A percentile compares a stretch with the other conserved stretches of the same genome.
phyloP scores from a whole-genome alignment of 2,113 vertebrate genomes.

The Callocephalon fimbriatum region DNA sequence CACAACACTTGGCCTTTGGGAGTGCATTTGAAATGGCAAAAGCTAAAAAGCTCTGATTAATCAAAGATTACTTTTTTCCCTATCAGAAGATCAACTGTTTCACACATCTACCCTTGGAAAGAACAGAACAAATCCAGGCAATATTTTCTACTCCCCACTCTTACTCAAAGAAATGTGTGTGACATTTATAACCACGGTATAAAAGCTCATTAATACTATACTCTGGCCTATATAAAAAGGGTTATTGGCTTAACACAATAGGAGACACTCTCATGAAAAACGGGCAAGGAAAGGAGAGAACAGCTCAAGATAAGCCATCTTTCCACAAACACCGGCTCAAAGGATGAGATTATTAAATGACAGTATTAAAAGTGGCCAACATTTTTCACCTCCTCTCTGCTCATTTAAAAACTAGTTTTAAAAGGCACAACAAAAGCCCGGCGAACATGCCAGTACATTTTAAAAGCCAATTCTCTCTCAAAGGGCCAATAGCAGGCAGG shows the following conservation, averaged over 20 bases:
- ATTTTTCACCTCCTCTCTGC: background rate
- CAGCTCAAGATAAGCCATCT: background rate
- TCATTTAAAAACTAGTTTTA: constrained; percentile 40
- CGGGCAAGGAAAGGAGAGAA: background rate
- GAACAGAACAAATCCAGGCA: background rate
- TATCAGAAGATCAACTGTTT: background rate
- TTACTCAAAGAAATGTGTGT: background rate
- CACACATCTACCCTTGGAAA: background rate
- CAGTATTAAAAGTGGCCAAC: background rate
- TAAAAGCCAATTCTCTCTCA: constrained; percentile 28
- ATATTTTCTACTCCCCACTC: background rate
- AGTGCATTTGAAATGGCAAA: background rate
- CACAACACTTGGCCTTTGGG: background rate
- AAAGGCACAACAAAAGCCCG: background rate
- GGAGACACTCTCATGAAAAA: background rate
- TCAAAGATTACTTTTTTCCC: background rate
- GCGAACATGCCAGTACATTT: background rate
- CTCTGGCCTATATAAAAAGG: constrained; percentile 11
- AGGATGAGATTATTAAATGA: background rate
- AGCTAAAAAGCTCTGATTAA: background rate
- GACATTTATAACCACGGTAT: background rate
- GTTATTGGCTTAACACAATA: constrained; percentile 42
- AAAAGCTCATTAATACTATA: constrained; percentile 49
- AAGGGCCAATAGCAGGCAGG: constrained; percentile 19
- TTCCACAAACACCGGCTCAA: constrained; percentile 1